These are phyloP conservation scores for Rostratula benghalensis DNA, from an alignment of 2,113 vertebrate species.

Conservation along the genomic window DNA sequence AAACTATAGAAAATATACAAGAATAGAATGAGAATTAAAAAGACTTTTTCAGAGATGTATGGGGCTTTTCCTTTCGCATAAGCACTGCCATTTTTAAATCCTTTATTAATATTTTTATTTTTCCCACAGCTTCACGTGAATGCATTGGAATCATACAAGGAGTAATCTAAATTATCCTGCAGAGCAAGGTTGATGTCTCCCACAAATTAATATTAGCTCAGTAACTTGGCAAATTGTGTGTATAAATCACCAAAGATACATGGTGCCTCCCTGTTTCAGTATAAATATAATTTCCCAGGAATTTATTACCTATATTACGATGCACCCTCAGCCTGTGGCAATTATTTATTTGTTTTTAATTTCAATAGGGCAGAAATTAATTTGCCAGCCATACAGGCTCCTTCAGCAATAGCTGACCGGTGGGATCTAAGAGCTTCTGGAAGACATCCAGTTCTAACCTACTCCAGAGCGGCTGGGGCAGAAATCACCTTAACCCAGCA, in stretches of 20 bases:
- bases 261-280: constrained; percentile 20
- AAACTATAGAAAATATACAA: not conserved
- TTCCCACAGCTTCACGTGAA: not conserved
- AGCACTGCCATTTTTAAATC: not conserved
- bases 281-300: constrained; percentile 20
- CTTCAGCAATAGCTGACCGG: not conserved
- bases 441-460: not conserved
- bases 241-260: constrained; percentile 49
- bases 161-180: constrained; percentile 42
- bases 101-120: constrained; percentile 4
- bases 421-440: not conserved
- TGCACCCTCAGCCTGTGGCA: not conserved
- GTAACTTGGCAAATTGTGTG: constrained; percentile 21
- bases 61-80: not conserved
- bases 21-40: not conserved
- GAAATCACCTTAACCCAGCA: not conserved
- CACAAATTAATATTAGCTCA: constrained; percentile 52
- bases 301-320: constrained; percentile 41
- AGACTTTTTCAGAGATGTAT: not conserved
- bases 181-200: constrained; percentile 15
- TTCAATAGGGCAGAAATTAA: constrained; percentile 17
- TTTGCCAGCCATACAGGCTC: not conserved
- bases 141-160: not conserved
- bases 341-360: constrained; percentile 58
- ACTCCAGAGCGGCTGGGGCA: not conserved